Percentiles rank a stretch among this genome's conserved stretches.
phyloP scores from a whole-genome alignment of 2,113 vertebrate genomes.

The Stigmatopora nigra region DNA sequence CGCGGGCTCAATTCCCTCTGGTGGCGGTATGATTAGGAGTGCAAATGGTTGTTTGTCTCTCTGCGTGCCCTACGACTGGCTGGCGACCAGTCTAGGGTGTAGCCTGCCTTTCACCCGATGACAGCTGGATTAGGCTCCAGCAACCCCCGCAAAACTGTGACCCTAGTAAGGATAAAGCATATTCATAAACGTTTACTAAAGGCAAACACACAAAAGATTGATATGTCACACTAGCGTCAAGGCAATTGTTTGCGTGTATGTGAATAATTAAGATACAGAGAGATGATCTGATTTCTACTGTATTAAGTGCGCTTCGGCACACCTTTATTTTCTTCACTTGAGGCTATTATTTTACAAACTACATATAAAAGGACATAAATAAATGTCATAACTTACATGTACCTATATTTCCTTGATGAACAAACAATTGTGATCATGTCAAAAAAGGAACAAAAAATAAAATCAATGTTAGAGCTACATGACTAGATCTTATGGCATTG shows the following conservation, averaged over 20 bases:
- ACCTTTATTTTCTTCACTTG: conserved; percentile 85
- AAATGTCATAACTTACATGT: conserved; percentile 99
- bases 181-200: background rate
- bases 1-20: no score
- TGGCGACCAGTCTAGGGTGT: no score
- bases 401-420: conserved; percentile 88
- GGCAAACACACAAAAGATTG: background rate
- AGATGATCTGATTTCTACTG: conserved; percentile 85
- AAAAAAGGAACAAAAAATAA: conserved; percentile 39
- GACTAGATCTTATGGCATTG: conserved; percentile 77
- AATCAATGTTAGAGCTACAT: conserved; percentile 74
- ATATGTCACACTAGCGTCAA: background rate
- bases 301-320: conserved; percentile 86
- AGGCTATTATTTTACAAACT: conserved; percentile 99
- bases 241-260: conserved; percentile 2
- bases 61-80: no score
- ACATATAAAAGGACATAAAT: conserved; percentile 99
- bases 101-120: no score
- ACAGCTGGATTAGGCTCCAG: no score
- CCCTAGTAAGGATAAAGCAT: no score
- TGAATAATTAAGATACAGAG: conserved; percentile 18
- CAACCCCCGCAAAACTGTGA: no score
- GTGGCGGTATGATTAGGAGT: no score
- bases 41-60: no score
- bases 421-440: conserved; percentile 53